Conservation (phyloP, 1,140 invertebrate species). For the Musca vetustissima region DNA sequence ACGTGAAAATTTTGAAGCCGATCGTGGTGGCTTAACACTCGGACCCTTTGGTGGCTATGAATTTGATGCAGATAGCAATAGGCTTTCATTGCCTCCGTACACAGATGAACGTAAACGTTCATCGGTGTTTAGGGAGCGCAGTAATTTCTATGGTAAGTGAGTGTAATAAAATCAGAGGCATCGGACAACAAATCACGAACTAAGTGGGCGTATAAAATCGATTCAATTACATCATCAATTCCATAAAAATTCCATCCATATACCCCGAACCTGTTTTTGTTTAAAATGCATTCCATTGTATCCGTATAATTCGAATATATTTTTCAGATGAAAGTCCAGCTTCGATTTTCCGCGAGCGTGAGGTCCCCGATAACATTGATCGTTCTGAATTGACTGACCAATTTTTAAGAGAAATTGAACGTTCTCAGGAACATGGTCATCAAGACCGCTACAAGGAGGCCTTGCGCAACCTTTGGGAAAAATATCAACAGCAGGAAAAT, state of each 20-base stretch:
- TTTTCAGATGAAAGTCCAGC: slow-evolving; percentile 23
- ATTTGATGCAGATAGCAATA: slow-evolving; percentile 39
- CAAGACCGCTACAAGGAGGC: slow-evolving; percentile 61
- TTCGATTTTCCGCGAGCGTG: slow-evolving; percentile 49
- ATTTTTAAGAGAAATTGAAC: slow-evolving; percentile 60
- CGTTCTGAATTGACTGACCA: slow-evolving; percentile 62
- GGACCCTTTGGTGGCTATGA: slow-evolving; percentile 39
- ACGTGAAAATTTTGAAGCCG: slow-evolving; percentile 42
- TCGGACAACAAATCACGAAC: too few species aligned
- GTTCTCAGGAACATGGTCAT: slow-evolving; percentile 51
- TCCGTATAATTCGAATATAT: background rate
- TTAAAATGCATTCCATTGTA: too few species aligned
- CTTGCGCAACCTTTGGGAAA: slow-evolving; percentile 62
- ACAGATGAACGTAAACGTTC: slow-evolving; percentile 45
- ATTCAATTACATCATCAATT: too few species aligned
- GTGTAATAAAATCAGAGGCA: too few species aligned
- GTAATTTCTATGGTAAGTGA: slow-evolving; percentile 51
- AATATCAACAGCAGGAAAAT: slow-evolving; percentile 59
- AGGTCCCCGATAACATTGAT: slow-evolving; percentile 42
- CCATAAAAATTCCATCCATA: too few species aligned
- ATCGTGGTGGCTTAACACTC: slow-evolving; percentile 29
- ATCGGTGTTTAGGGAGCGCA: slow-evolving; percentile 47
- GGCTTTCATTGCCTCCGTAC: slow-evolving; percentile 26
- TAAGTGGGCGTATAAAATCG: too few species aligned
- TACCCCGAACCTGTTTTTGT: too few species aligned